Conservation (phyloP, 2,888 invertebrate species). For the Spodoptera exigua region DNA sequence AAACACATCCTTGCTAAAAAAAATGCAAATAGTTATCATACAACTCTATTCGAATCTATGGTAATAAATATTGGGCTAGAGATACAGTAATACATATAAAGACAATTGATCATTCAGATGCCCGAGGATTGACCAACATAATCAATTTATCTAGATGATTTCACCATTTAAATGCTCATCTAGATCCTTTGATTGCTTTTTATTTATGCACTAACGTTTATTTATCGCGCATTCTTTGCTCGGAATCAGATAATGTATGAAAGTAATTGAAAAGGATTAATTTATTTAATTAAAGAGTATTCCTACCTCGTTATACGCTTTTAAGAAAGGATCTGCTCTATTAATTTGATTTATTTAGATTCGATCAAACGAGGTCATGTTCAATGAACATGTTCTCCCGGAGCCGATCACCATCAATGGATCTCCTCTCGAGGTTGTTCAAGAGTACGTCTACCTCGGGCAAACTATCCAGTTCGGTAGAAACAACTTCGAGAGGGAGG, state of each 20-base stretch:
- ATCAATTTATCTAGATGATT: conserved; percentile 52
- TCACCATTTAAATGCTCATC: conserved; percentile 50
- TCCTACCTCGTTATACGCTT: conserved; percentile 31
- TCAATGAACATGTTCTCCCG: too few species aligned
- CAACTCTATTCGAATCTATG: conserved; percentile 36
- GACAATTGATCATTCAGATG: conserved; percentile 56
- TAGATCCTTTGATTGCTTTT: conserved; percentile 46
- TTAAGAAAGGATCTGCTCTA: conserved; percentile 37
- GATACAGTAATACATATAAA: conserved; percentile 44
- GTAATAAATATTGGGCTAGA: conserved; percentile 46
- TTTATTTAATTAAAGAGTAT: conserved; percentile 40
- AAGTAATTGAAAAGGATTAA: conserved; percentile 41
- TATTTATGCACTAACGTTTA: conserved; percentile 53
- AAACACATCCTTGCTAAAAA: conserved; percentile 28
- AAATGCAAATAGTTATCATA: conserved; percentile 38
- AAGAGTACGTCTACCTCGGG: too few species aligned
- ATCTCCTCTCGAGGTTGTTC: too few species aligned
- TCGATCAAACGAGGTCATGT: conserved; percentile 36
- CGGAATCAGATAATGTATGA: conserved; percentile 22
- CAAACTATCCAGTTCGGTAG: too few species aligned
- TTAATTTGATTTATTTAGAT: conserved; percentile 32
- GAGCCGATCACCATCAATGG: too few species aligned
- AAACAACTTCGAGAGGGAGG: too few species aligned
- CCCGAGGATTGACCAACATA: conserved; percentile 39
- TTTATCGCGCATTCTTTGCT: conserved; percentile 44